Percentiles rank a stretch among this genome's conserved stretches.
phyloP scores from a whole-genome alignment of 2,113 vertebrate genomes.

The Gymnobelideus leadbeateri region DNA sequence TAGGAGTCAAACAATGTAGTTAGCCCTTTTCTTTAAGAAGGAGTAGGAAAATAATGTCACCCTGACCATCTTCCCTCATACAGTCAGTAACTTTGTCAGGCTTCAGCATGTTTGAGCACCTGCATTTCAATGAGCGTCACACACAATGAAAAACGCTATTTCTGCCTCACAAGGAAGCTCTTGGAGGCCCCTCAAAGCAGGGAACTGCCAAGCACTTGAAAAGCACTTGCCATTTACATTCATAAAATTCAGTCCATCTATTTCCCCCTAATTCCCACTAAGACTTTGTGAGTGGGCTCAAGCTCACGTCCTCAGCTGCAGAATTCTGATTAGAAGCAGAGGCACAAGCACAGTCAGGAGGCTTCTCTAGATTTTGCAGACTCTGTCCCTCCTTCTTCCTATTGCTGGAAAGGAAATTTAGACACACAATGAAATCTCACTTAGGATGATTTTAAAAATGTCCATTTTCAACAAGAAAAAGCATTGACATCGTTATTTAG shows the following conservation, averaged over 20 bases:
- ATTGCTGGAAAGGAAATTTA: not conserved
- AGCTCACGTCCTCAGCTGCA: not conserved
- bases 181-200: not conserved
- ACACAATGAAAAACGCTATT: not conserved
- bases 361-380: not conserved
- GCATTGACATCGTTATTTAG: not conserved
- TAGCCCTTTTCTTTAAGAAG: not conserved
- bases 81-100: not conserved
- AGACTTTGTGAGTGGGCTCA: not conserved
- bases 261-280: not conserved
- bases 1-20: not conserved
- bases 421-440: not conserved
- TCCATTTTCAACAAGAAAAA: not conserved
- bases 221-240: not conserved
- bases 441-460: not conserved
- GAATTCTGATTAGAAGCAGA: not conserved
- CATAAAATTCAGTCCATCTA: not conserved
- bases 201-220: not conserved
- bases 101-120: not conserved
- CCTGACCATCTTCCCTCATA: not conserved
- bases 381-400: not conserved
- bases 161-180: not conserved
- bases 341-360: not conserved
- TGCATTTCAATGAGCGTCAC: not conserved
- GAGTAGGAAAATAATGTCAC: not conserved